A percentile compares a stretch with the other conserved stretches of the same genome.
phyloP scores from a whole-genome alignment of 2,113 vertebrate genomes.

The Sphyrna mokarran region DNA sequence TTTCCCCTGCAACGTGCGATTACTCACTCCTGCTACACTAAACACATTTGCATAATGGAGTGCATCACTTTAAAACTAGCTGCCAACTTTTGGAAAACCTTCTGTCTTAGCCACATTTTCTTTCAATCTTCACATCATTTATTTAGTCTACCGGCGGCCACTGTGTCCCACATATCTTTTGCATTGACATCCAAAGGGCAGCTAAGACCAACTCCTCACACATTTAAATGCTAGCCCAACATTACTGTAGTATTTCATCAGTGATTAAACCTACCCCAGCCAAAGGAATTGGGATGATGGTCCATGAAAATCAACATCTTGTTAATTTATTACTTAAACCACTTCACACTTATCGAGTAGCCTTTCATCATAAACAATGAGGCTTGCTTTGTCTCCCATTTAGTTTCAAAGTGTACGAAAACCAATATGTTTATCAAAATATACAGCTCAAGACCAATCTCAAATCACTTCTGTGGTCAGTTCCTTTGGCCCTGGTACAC shows the following conservation, averaged over 20 bases:
- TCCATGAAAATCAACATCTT: neutral
- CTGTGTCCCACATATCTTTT: neutral
- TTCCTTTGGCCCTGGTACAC: neutral
- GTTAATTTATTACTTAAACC: neutral
- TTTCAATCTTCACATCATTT: neutral
- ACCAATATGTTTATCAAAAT: neutral
- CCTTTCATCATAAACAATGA: neutral
- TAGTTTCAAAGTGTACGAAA: neutral
- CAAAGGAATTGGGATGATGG: neutral
- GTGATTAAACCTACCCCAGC: neutral
- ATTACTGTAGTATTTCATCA: neutral
- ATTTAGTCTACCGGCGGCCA: neutral
- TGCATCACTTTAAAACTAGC: slow-evolving; percentile 8
- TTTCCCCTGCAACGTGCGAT: slow-evolving; percentile 65
- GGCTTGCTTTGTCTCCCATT: neutral
- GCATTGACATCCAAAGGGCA: neutral
- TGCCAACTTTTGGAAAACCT: slow-evolving; percentile 40
- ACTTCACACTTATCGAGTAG: neutral
- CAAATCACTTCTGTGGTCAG: neutral
- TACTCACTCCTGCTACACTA: slow-evolving; percentile 47
- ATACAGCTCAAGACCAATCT: neutral
- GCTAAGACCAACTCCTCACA: neutral
- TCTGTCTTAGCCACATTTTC: neutral
- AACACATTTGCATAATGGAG: slow-evolving; percentile 40
- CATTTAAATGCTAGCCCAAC: neutral